Percentiles rank a stretch among this genome's conserved stretches.
Conservation (phyloP, 1,140 invertebrate genomes). For the Rhopalosiphum maidis region DNA sequence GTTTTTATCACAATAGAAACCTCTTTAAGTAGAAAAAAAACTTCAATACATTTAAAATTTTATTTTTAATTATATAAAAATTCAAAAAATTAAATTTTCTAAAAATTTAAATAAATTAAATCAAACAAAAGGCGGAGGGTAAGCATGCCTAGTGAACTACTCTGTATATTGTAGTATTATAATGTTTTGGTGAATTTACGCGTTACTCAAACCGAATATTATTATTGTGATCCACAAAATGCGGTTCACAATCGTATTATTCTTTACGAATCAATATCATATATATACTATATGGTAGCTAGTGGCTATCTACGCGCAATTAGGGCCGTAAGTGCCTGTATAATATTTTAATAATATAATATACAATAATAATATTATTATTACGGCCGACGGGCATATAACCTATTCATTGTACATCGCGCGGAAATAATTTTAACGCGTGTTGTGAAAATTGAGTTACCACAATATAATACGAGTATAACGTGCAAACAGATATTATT, state of each 20-base stretch:
- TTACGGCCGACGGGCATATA: not conserved
- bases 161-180: not conserved
- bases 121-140: not conserved
- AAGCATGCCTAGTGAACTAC: not conserved
- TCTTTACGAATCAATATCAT: not conserved
- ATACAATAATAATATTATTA: conserved; percentile 19
- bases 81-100: not conserved
- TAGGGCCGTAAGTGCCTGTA: not conserved
- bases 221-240: not conserved
- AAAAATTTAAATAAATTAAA: not conserved
- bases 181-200: not conserved
- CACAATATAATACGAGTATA: not conserved
- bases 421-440: not conserved
- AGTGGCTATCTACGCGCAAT: not conserved
- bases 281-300: not conserved
- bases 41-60: not conserved
- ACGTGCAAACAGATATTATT: not conserved
- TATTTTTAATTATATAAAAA: not conserved
- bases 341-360: not conserved
- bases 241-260: not conserved
- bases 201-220: not conserved
- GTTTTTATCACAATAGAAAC: too few species aligned
- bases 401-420: not conserved
- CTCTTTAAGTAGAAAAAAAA: not conserved
- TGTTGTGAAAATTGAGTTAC: not conserved